These are phyloP conservation scores for Aethes cnicana DNA, from an alignment of 2,888 invertebrate species.

Conservation along the genomic window DNA sequence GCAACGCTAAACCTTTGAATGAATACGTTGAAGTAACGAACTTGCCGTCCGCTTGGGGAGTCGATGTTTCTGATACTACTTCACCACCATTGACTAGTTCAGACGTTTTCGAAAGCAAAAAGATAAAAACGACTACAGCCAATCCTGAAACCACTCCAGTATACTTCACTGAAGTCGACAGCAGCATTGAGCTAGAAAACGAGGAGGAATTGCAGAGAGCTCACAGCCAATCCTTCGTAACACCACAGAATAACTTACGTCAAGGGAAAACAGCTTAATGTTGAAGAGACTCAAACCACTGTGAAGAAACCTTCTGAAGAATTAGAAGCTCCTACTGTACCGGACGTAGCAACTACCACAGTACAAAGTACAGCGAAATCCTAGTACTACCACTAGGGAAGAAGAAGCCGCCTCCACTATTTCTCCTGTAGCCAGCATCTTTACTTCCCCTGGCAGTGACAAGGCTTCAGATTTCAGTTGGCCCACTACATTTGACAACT, in stretches of 20 bases:
- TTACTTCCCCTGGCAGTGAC: slow-evolving; percentile 67
- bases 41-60: slow-evolving; percentile 71
- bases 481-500: slow-evolving; percentile 74
- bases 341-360: slow-evolving; percentile 55
- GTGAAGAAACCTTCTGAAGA: slow-evolving; percentile 66
- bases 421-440: slow-evolving; percentile 55
- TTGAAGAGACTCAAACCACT: slow-evolving; percentile 47
- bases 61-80: slow-evolving; percentile 59
- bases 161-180: slow-evolving; percentile 65
- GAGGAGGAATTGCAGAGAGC: slow-evolving; percentile 86
- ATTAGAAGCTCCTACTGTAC: slow-evolving; percentile 66
- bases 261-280: slow-evolving; percentile 67
- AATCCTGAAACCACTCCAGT: slow-evolving; percentile 59
- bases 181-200: slow-evolving; percentile 76
- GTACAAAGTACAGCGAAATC: slow-evolving; percentile 55
- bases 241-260: slow-evolving; percentile 77
- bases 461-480: slow-evolving; percentile 77
- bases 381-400: slow-evolving; percentile 54
- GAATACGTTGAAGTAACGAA: slow-evolving; percentile 74
- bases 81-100: slow-evolving; percentile 51
- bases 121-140: slow-evolving; percentile 55
- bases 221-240: slow-evolving; percentile 86
- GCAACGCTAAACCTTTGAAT: slow-evolving; percentile 70
- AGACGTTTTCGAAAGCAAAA: slow-evolving; percentile 68
- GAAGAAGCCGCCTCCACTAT: slow-evolving; percentile 55